These are phyloP conservation scores for Ardeotis arabs DNA, from an alignment of 2,113 vertebrate genomes.

Conservation along the genomic window DNA sequence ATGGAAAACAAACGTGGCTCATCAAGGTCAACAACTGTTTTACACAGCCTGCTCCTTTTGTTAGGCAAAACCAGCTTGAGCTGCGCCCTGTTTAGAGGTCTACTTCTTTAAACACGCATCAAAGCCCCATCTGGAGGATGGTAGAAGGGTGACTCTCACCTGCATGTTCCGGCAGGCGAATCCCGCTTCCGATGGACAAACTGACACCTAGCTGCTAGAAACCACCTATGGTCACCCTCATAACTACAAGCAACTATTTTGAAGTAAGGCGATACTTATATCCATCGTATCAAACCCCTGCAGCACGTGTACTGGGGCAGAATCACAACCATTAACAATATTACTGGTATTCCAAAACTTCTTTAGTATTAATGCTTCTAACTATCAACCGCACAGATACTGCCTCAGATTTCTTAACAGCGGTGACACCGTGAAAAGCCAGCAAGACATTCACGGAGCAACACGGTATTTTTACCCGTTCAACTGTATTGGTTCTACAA, in stretches of 20 bases:
- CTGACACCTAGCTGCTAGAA: neutral
- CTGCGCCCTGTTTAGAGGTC: neutral
- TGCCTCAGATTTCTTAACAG: neutral
- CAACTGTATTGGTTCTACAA: neutral
- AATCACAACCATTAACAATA: neutral
- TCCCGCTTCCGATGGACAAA: neutral
- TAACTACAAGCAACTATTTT: neutral
- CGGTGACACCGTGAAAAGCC: fast-evolving
- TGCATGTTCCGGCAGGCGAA: neutral
- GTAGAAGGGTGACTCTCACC: neutral
- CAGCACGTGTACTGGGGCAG: neutral
- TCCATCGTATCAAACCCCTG: neutral
- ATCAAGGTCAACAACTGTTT: neutral
- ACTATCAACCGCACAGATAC: neutral
- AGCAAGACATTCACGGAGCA: neutral
- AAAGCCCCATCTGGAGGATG: neutral
- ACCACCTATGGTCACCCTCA: fast-evolving
- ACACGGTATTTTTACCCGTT: neutral
- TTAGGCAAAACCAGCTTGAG: neutral
- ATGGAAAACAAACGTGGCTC: neutral
- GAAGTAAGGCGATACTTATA: neutral
- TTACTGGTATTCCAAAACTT: neutral
- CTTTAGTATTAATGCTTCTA: neutral
- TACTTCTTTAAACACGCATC: neutral
- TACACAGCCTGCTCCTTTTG: neutral